A percentile compares a stretch with the other conserved stretches of the same genome.
Evolutionary conservation across 2,113 vertebrate species (phyloP).

Genomic region (Sinocyclocheilus rhinocerous): DNA sequence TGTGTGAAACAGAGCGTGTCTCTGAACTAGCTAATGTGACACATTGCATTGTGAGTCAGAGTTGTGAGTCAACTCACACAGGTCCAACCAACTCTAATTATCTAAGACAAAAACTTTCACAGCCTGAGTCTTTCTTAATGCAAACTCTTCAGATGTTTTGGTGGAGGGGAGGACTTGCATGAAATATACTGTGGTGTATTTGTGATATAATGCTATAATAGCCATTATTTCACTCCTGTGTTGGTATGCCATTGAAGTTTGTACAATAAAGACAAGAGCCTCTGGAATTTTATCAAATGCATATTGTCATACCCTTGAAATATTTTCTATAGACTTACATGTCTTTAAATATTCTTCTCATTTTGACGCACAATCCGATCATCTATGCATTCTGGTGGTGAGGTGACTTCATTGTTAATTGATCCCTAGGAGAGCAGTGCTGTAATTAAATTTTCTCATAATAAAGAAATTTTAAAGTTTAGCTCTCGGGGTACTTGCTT

Average conservation of each 20-base stretch:
- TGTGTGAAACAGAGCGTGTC: background rate
- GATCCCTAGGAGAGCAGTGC: slow-evolving; percentile 45
- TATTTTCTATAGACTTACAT: background rate
- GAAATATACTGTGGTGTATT: background rate
- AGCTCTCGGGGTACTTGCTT: slow-evolving; percentile 64
- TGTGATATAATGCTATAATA: background rate
- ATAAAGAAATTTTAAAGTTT: slow-evolving; percentile 55
- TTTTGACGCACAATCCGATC: background rate
- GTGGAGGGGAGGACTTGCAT: background rate
- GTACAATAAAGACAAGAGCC: background rate
- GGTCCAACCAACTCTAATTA: slow-evolving; percentile 7
- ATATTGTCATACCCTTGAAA: background rate
- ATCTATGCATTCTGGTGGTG: background rate
- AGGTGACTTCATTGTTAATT: slow-evolving; percentile 48
- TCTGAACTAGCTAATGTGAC: background rate
- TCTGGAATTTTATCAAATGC: background rate
- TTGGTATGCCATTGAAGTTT: background rate
- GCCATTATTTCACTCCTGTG: background rate
- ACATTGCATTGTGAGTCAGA: slow-evolving; percentile 10
- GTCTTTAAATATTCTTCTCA: background rate
- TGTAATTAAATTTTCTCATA: slow-evolving; percentile 56
- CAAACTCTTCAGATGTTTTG: background rate
- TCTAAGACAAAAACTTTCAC: slow-evolving; percentile 15
- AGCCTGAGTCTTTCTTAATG: background rate
- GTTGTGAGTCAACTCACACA: background rate